Conservation (phyloP, 2,888 invertebrate genomes). For the Ditula angustiorana region DNA sequence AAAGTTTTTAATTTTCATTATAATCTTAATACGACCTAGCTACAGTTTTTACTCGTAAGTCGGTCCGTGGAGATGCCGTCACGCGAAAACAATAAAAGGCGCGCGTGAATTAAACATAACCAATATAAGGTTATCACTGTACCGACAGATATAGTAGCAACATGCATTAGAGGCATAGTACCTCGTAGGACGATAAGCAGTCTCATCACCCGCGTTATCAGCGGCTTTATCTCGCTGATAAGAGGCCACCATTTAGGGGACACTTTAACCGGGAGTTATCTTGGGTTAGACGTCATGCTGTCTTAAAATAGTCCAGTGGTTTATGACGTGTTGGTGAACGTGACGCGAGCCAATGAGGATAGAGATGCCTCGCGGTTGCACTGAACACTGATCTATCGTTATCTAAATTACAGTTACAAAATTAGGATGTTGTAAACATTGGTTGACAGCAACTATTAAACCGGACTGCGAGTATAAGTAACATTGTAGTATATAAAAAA, state of each 20-base stretch:
- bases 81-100: not conserved
- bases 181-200: constrained; percentile 58
- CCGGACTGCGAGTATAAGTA: no score
- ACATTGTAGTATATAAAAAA: no score
- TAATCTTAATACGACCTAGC: no score
- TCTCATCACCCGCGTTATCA: constrained; percentile 65
- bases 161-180: constrained; percentile 51
- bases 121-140: constrained; percentile 14
- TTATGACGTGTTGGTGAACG: constrained; percentile 29
- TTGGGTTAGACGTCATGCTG: constrained; percentile 55
- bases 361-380: constrained; percentile 22
- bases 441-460: no score
- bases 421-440: no score
- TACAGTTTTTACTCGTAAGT: no score
- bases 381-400: not conserved
- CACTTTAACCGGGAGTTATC: constrained; percentile 66
- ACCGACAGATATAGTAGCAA: constrained; percentile 32
- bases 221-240: constrained; percentile 65
- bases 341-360: constrained; percentile 24
- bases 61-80: no score
- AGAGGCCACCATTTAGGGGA: constrained; percentile 55
- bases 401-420: no score
- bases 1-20: no score
- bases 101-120: not conserved
- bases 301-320: constrained; percentile 41